phyloP scores from a whole-genome alignment of 37 sponge, comb jelly and placozoan genomes.

The Beroe ovata region DNA sequence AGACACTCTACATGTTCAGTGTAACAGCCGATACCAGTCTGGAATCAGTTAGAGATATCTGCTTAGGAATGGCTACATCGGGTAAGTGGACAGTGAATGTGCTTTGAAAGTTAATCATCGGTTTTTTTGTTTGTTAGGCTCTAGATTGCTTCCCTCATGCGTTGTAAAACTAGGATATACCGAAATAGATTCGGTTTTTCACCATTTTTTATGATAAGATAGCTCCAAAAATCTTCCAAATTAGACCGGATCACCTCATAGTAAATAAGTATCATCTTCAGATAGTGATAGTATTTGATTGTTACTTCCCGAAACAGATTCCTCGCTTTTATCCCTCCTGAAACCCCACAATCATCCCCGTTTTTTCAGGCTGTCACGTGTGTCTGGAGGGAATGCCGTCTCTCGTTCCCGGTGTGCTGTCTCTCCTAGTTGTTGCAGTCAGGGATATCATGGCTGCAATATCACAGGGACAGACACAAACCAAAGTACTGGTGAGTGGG shows the following conservation, averaged over 20 bases:
- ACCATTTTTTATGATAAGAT: no score
- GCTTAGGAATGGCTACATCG: constrained; percentile 41
- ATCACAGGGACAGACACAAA: background rate
- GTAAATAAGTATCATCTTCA: no score
- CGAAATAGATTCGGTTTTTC: no score
- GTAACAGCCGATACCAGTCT: constrained; percentile 18
- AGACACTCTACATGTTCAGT: constrained; percentile 65
- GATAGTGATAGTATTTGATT: no score
- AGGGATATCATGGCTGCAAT: constrained; percentile 56
- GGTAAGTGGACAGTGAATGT: no score
- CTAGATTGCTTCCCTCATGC: no score
- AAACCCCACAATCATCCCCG: background rate
- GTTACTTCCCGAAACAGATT: background rate
- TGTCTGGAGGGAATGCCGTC: constrained; percentile 53
- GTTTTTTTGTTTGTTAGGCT: no score
- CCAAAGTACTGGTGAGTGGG: constrained; percentile 7
- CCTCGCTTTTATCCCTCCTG: no score
- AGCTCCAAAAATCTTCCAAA: no score
- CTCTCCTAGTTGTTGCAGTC: constrained; percentile 56
- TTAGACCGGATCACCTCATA: no score
- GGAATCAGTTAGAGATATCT: constrained; percentile 1
- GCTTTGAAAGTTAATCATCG: no score
- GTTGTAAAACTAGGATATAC: no score
- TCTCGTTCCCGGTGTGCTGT: constrained; percentile 36
- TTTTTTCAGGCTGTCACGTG: constrained; percentile 48